phyloP scores from a whole-genome alignment of 2,888 invertebrate species.

The Acleris holmiana region DNA sequence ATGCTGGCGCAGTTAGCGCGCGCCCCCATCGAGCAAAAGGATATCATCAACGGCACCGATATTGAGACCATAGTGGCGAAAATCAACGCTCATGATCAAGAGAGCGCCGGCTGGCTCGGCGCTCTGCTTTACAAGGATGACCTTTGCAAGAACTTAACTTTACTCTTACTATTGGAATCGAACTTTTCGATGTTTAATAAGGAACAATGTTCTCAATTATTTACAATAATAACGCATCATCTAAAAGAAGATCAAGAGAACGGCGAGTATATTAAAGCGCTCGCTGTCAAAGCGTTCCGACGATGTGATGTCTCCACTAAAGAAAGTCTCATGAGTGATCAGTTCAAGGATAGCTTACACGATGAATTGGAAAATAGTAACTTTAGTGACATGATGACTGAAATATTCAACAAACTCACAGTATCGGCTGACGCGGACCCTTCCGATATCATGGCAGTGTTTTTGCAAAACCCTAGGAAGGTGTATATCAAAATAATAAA shows the following conservation, averaged over 20 bases:
- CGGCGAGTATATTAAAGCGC: constrained; percentile 47
- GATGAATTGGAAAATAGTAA: constrained; percentile 52
- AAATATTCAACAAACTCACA: constrained; percentile 72
- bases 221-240: constrained; percentile 50
- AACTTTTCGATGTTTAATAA: constrained; percentile 56
- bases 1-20: constrained; percentile 69
- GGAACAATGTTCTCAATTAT: constrained; percentile 57
- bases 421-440: constrained; percentile 55
- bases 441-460: constrained; percentile 60
- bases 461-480: constrained; percentile 67
- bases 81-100: constrained; percentile 52
- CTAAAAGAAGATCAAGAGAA: constrained; percentile 48
- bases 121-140: constrained; percentile 62
- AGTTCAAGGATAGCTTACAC: constrained; percentile 57
- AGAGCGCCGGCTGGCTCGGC: constrained; percentile 61
- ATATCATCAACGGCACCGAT: constrained; percentile 60
- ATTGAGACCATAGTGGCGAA: constrained; percentile 57
- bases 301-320: constrained; percentile 54
- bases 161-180: constrained; percentile 52
- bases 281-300: constrained; percentile 61
- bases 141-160: constrained; percentile 53
- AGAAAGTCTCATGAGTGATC: constrained; percentile 57
- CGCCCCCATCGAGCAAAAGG: constrained; percentile 62
- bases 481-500: constrained; percentile 64
- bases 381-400: constrained; percentile 55